These are phyloP conservation scores for Damaliscus lunatus DNA, from an alignment of 2,113 vertebrate genomes.

Conservation along the genomic window DNA sequence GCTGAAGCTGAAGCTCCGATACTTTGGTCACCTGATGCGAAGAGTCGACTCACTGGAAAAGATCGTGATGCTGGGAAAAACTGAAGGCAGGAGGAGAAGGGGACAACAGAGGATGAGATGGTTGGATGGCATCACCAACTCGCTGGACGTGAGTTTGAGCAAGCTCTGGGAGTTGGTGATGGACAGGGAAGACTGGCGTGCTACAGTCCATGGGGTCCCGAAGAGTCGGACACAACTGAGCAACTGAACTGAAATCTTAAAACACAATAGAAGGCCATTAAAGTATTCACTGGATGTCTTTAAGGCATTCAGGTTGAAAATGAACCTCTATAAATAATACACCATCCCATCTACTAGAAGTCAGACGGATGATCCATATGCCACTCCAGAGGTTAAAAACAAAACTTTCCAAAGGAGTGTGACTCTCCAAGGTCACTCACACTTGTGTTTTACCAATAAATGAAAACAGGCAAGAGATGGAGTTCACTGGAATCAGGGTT, in stretches of 20 bases:
- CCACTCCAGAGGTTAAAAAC: neutral
- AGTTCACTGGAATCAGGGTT: neutral
- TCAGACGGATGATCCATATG: neutral
- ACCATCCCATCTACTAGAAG: neutral
- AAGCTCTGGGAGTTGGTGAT: neutral
- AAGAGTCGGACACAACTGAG: neutral
- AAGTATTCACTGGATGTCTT: neutral
- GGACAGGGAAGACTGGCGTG: neutral
- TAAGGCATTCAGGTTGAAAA: neutral
- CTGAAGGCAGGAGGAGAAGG: neutral
- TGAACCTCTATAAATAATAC: neutral
- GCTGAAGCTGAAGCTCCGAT: neutral
- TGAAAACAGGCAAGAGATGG: neutral
- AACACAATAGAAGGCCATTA: neutral
- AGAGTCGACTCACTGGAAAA: neutral
- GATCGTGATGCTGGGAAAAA: neutral
- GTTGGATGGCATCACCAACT: neutral
- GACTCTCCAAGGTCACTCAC: neutral
- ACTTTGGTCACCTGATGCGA: neutral
- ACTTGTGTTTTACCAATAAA: neutral
- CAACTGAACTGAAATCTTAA: neutral
- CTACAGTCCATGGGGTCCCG: neutral
- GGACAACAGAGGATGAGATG: neutral
- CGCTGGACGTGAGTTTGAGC: neutral
- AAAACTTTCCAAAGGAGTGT: neutral